Conservation (phyloP, 2,797 vertebrate species). For the Myotis findleyi region DNA sequence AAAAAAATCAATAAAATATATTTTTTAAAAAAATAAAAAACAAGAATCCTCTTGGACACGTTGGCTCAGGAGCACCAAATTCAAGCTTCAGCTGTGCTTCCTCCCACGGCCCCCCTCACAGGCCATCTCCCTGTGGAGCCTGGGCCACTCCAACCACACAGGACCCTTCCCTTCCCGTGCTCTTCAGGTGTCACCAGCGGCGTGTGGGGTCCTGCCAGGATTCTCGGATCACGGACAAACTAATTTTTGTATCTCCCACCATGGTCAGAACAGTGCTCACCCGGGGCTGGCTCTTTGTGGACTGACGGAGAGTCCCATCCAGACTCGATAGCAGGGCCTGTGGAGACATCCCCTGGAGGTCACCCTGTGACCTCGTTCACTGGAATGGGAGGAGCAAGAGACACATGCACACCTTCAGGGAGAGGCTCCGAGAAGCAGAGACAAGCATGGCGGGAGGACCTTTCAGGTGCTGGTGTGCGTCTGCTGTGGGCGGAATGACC, state of each 20-base stretch:
- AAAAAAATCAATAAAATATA: too few species aligned
- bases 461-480: not conserved
- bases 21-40: not conserved
- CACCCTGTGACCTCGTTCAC: not conserved
- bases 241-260: not conserved
- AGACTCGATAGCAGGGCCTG: not conserved
- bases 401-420: not conserved
- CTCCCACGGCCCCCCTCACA: not conserved
- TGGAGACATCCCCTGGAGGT: not conserved
- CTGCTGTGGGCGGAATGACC: not conserved
- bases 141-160: not conserved
- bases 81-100: not conserved
- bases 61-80: not conserved
- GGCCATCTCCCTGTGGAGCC: not conserved
- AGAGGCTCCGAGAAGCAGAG: not conserved
- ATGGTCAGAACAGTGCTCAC: not conserved
- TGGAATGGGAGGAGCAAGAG: not conserved
- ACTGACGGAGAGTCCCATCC: not conserved
- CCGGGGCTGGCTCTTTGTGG: not conserved
- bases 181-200: not conserved
- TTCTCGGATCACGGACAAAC: not conserved
- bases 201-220: not conserved
- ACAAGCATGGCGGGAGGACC: not conserved
- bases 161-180: not conserved
- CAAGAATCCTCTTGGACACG: not conserved